A percentile compares a stretch with the other conserved stretches of the same genome.
phyloP scores from a whole-genome alignment of 2,113 vertebrate species.

The Zosterops japonicus region DNA sequence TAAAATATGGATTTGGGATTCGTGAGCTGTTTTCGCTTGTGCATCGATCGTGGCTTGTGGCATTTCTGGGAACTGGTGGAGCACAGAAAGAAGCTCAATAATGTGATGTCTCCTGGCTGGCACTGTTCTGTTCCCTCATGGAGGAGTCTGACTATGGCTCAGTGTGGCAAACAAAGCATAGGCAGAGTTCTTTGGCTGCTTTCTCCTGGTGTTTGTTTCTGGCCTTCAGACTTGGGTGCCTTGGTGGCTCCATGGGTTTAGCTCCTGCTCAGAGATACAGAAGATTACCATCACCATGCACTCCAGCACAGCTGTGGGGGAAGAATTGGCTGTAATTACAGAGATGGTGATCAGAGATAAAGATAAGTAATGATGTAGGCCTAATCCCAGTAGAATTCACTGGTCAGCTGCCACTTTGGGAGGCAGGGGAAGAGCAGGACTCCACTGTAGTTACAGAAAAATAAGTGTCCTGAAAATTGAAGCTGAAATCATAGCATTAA shows the following conservation, averaged over 20 bases:
- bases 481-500: not conserved
- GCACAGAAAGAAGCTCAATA: not conserved
- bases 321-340: constrained; percentile 17
- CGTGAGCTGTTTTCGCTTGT: not conserved
- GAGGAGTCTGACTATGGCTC: not conserved
- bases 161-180: not conserved
- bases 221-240: not conserved
- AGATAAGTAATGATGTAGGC: not conserved
- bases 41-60: not conserved
- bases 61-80: not conserved
- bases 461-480: not conserved
- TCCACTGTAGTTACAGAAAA: not conserved
- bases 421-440: not conserved
- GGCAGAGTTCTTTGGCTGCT: not conserved
- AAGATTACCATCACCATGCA: not conserved
- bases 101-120: not conserved
- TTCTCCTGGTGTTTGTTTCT: not conserved
- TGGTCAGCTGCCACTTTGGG: not conserved
- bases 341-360: constrained; percentile 2
- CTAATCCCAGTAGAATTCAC: not conserved
- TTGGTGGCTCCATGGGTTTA: not conserved
- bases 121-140: not conserved
- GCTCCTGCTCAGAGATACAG: not conserved
- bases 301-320: not conserved
- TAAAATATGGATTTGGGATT: not conserved